phyloP scores from a whole-genome alignment of 2,888 invertebrate genomes.

The Drosophila paranaensis region DNA sequence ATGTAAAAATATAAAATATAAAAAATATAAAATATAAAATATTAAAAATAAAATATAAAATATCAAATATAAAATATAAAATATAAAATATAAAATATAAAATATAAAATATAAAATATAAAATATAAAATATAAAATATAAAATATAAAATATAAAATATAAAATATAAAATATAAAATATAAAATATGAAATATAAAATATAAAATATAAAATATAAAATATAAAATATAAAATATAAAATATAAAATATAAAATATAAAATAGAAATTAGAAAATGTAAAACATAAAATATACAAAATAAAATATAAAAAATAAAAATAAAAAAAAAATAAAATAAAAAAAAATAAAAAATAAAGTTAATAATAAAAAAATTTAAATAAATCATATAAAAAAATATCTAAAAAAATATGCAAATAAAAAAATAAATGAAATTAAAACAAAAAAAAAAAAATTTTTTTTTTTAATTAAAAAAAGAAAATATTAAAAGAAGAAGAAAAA shows the following conservation, averaged over 20 bases:
- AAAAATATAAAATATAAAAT: neutral
- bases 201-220: neutral
- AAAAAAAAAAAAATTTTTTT: too few species aligned
- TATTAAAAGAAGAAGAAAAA: too few species aligned
- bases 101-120: neutral
- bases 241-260: neutral
- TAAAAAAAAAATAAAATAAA: neutral
- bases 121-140: neutral
- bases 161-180: neutral
- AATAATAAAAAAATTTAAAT: too few species aligned
- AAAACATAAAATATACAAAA: neutral
- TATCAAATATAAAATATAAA: neutral
- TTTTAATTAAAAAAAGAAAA: too few species aligned
- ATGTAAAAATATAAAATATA: neutral
- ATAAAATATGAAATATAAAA: neutral
- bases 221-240: neutral
- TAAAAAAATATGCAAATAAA: neutral
- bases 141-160: too few species aligned
- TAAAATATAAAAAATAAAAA: neutral
- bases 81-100: neutral
- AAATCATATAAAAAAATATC: neutral
- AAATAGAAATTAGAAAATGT: neutral
- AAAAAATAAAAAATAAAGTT: neutral
- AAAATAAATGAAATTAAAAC: neutral
- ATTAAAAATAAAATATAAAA: neutral